phyloP scores from a whole-genome alignment of 2,797 vertebrate species.

The Pristis pectinata region DNA sequence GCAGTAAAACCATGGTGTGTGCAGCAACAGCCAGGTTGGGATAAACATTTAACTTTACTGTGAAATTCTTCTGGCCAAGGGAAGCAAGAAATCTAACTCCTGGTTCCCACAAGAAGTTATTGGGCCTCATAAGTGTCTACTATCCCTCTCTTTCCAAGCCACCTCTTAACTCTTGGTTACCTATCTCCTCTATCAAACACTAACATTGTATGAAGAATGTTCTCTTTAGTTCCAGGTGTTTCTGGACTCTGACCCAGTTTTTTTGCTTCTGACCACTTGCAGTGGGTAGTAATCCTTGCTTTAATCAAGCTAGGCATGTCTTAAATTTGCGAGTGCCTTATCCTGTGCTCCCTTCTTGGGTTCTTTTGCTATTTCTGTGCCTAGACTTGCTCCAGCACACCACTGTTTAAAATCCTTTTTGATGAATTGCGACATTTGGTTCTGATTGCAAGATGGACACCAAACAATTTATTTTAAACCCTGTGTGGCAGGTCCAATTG shows the following conservation, averaged over 20 bases:
- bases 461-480: background rate
- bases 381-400: background rate
- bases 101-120: background rate
- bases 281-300: background rate
- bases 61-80: background rate
- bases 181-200: background rate
- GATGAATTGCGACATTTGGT: background rate
- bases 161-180: background rate
- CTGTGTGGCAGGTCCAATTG: background rate
- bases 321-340: background rate
- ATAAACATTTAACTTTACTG: background rate
- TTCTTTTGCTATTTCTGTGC: no score
- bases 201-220: background rate
- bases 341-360: background rate
- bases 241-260: background rate
- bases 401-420: background rate
- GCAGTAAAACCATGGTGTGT: background rate
- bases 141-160: background rate
- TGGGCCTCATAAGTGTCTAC: background rate
- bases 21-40: background rate
- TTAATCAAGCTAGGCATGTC: background rate
- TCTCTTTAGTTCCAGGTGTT: background rate
- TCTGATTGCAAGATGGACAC: background rate
- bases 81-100: background rate
- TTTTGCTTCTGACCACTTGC: background rate